phyloP scores from a whole-genome alignment of 1,140 invertebrate genomes.

The Drosophila burlai region DNA sequence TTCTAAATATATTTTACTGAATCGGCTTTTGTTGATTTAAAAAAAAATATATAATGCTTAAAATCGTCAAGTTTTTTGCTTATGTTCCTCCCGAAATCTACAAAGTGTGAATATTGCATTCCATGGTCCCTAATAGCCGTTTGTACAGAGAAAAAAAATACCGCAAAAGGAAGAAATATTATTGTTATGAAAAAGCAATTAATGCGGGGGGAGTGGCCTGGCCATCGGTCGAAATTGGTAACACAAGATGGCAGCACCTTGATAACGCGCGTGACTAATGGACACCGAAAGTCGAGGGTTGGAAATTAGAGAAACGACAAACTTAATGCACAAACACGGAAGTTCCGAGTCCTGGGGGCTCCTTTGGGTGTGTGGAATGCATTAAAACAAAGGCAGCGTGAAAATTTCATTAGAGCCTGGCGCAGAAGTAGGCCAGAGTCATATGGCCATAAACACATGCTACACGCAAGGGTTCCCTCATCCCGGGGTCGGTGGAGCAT shows the following conservation, averaged over 20 bases:
- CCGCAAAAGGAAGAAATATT: slow-evolving; percentile 49
- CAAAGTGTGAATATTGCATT: neutral
- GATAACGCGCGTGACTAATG: slow-evolving; percentile 77
- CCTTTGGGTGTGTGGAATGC: slow-evolving; percentile 60
- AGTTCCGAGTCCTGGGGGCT: slow-evolving; percentile 20
- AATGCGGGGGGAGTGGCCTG: slow-evolving; percentile 43
- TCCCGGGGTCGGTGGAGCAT: slow-evolving; percentile 1
- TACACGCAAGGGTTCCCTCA: slow-evolving; percentile 48
- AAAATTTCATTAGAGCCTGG: slow-evolving; percentile 72
- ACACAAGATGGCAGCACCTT: slow-evolving; percentile 73
- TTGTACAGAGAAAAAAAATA: slow-evolving; percentile 2
- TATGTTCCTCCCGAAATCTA: neutral
- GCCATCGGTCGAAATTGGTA: slow-evolving; percentile 61
- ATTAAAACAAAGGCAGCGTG: slow-evolving; percentile 73
- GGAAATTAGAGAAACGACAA: slow-evolving; percentile 61
- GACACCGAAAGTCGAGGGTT: slow-evolving; percentile 49
- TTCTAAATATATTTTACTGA: neutral
- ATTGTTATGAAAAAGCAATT: slow-evolving; percentile 71
- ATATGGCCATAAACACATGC: slow-evolving; percentile 75
- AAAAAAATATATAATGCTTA: no score
- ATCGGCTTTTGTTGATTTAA: neutral
- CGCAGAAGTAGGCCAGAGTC: slow-evolving; percentile 48
- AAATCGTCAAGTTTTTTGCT: no score
- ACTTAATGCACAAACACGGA: slow-evolving; percentile 66
- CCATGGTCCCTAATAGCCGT: neutral